Evolutionary conservation across 2,797 vertebrate species (phyloP).

Genomic region (Falco berigora): DNA sequence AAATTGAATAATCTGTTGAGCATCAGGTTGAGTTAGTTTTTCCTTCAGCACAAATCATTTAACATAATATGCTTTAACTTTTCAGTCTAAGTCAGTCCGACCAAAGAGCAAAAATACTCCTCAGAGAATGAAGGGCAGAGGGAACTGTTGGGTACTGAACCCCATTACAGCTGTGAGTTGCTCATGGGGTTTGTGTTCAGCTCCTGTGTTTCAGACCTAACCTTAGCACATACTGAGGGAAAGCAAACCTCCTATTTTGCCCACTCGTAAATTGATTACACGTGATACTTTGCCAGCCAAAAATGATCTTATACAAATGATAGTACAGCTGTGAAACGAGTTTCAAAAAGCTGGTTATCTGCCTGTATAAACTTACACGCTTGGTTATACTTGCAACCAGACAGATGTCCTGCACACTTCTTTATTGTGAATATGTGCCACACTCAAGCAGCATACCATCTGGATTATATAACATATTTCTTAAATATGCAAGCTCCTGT

Average conservation of each 20-base stretch:
- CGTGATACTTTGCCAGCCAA: background rate
- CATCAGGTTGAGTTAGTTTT: conserved; percentile 62
- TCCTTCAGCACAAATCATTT: conserved; percentile 50
- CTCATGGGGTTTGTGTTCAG: background rate
- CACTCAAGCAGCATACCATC: background rate
- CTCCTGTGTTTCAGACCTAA: background rate
- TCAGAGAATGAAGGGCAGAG: background rate
- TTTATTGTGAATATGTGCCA: background rate
- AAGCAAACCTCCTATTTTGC: background rate
- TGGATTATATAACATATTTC: background rate
- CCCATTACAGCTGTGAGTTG: background rate
- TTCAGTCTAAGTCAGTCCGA: background rate
- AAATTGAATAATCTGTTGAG: conserved; percentile 64
- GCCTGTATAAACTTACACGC: background rate
- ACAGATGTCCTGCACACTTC: conserved; percentile 17
- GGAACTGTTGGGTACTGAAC: background rate
- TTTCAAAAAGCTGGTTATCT: background rate
- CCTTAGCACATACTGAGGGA: background rate
- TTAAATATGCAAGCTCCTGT: background rate
- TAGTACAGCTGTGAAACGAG: background rate
- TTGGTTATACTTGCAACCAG: background rate
- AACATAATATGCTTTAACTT: background rate
- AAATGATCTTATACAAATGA: background rate
- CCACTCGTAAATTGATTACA: background rate
- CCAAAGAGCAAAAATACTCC: background rate